Conservation (phyloP, 2,888 invertebrate species). For the Escarpia spicata region DNA sequence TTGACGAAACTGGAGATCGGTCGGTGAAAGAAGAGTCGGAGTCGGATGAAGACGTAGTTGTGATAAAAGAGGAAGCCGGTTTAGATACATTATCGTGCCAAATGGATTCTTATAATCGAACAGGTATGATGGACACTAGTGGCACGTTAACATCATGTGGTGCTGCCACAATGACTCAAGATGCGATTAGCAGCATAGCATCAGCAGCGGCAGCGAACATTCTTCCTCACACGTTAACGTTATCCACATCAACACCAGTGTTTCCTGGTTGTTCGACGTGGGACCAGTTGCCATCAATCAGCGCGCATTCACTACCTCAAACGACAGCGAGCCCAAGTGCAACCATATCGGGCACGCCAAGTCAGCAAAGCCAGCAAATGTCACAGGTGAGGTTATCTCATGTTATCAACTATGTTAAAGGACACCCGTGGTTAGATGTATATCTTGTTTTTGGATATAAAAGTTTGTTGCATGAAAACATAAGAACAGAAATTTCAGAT, state of each 20-base stretch:
- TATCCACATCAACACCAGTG: background rate
- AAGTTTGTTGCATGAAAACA: background rate
- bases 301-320: background rate
- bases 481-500: background rate
- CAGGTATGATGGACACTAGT: background rate
- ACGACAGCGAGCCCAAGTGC: background rate
- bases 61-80: constrained; percentile 11
- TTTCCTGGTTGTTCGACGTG: constrained; percentile 13
- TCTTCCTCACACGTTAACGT: background rate
- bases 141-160: background rate
- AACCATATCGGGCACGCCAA: background rate
- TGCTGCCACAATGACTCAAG: background rate
- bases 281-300: constrained; percentile 16
- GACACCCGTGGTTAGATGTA: background rate
- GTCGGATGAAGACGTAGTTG: background rate
- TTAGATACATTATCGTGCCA: background rate
- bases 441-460: background rate
- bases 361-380: background rate
- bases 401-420: background rate
- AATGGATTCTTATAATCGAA: background rate
- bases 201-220: background rate
- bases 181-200: background rate
- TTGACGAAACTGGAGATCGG: background rate
- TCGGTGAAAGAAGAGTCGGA: constrained; percentile 5
- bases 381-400: background rate